Evolutionary conservation across 2,888 invertebrate species (phyloP), one percentile per base, ranked within the genome.

Genomic region (Tholera decimalis): DNA sequence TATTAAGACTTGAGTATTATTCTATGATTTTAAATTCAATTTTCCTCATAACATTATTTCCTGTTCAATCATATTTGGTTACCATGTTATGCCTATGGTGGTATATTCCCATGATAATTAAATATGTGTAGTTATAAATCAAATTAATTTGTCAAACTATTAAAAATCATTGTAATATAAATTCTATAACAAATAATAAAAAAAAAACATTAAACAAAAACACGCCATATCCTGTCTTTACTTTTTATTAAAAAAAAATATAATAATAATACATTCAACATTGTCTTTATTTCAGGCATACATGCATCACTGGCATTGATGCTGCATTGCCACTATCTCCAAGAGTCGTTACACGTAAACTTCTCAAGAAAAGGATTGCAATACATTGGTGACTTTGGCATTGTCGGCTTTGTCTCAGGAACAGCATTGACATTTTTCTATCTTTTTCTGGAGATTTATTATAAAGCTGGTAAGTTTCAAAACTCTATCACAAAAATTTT

Each of bases 311-410:
- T 94, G 15, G 84, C 91, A 0, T 73, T 95, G 44, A 90, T 94
- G 89, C 85, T 95, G 47, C 95, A 95, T 73, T 93, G 89, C 68
- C 93, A 94, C 71, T 93, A 93, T 64, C 73, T 94, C 18, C 93
- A 92, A 69, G 91, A 93, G 56, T 92, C 93, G 0, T 83, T 96
- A 15, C 92, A 93, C 72, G 92, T 94, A 1, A 96, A 96, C 89
- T 96, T 96, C 82, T 93, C 95, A 5, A 87, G 92, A 47, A 92
- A 92, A 75, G 91, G 93, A 2, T 82, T 96, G 37, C 90, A 92
- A 63, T 94, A 94, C 70, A 90, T 96, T 3, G 93, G 94, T 24
- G 92, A 94, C 71, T 91, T 96, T 76, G 96, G 95, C 1, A 93
- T 96, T 68, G 81, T 95, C 43, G 93, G 95, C 20, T 94, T 95